Base-by-base conservation (phyloP, 2,113 vertebrate genomes). In the Esox niger region DNA sequence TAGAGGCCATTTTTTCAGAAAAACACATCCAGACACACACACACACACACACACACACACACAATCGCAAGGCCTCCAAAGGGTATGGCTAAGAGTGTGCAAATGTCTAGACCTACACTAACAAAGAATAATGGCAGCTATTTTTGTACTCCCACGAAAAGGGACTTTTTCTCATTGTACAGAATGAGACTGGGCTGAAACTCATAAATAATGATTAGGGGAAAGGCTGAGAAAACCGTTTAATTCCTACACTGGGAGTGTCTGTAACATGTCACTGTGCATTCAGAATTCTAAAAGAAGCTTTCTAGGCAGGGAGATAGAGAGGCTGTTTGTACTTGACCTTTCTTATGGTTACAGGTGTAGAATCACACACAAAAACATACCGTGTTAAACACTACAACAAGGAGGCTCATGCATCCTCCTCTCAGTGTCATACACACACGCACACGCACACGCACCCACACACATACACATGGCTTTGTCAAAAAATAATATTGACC, bases 41-140 rank as follows among this genome's bases (percentile, higher is more conserved):
- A 32, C 21, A 30, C 21, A 8, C 20, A 65, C 26, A 65, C 46
- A 65, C 13, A 23, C 29, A 55, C 27, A 25, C 6, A 54, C 8
- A 15, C 31, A 52, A 27, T 5, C 52, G 32, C 31, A 21, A 30
- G 21, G 43, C 17, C 54, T n/a, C 63, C 47, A 58, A 61, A 64
- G 61, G 62, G 38, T 61, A 27, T 49, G 27, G 71, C 59, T 75
- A 7, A 15, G 52, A 73, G 57, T 20, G 47, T 58, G 64, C 56
- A 76, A 68, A 56, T 68, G 70, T 75, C 73, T 75, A 75, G 47
- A 76, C 73, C 6, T 62, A 35, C 64, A 74, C 67, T 79, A 76
- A 76, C 57, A 71, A 70, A 82, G 76, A 82, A 57, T 70, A 82
- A 82, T 76, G 70, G 62, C 25, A 57, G 69, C 69, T 68, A 70